Percentiles rank a stretch among this genome's conserved stretches.
Conservation (phyloP, 2,888 invertebrate species). For the Strigamia transsilvanica region DNA sequence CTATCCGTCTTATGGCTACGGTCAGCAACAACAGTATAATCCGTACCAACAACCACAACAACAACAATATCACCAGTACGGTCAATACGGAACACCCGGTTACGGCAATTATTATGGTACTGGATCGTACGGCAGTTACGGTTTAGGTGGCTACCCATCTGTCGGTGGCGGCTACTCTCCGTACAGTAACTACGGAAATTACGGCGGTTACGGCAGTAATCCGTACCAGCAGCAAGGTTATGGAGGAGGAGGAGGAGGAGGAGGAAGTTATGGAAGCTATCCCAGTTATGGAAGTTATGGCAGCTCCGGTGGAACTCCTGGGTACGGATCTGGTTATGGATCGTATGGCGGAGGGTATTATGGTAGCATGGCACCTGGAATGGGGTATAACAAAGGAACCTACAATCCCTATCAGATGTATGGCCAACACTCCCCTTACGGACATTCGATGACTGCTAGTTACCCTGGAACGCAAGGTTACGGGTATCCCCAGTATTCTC, state of each 20-base stretch:
- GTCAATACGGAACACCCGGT: neutral
- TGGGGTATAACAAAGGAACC: neutral
- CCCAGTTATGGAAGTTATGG: neutral
- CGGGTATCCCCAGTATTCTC: neutral
- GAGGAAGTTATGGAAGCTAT: neutral
- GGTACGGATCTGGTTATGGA: neutral
- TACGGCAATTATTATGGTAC: neutral
- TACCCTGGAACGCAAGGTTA: neutral
- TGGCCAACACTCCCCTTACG: neutral
- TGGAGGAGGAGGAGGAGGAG: neutral
- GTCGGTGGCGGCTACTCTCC: neutral
- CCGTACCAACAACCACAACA: neutral
- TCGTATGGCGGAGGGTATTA: neutral
- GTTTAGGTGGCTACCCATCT: constrained; percentile 8
- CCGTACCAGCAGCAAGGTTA: neutral
- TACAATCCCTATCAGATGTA: neutral
- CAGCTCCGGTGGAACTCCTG: neutral
- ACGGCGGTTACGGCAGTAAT: neutral
- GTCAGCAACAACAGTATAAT: neutral
- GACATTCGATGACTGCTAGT: neutral
- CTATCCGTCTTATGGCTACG: neutral
- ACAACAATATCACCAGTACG: neutral
- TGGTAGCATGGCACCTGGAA: neutral
- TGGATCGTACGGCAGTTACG: neutral
- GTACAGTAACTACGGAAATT: neutral